Evolutionary conservation across 1,140 invertebrate genomes (phyloP), one percentile per base, ranked within the genome.

Genomic region (Orussus abietinus): DNA sequence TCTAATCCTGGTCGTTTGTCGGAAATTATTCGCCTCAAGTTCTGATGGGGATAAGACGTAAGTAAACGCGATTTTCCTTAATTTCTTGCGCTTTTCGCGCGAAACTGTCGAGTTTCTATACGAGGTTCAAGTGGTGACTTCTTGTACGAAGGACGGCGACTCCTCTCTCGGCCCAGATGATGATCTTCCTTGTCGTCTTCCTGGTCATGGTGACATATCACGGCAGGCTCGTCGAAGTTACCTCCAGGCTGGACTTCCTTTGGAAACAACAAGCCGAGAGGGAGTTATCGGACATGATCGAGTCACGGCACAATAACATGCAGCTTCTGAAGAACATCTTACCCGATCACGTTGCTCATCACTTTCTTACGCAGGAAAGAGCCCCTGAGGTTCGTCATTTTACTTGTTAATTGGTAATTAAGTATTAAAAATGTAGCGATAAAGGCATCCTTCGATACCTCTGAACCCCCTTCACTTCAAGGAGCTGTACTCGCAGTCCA

Each of bases 401-500:
- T 61, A 68, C 56, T 62, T 31, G 15, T 10, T 31, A 39, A 40
- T 40, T 17, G 7, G 34, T 2, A 11, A n/a, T 2, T 30, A 39
- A n/a, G 12, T n/a, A 39, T 11, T 34, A 1, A 39, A 39, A 7
- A n/a, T n/a, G n/a, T n/a, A n/a, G n/a, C n/a, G n/a, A n/a, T n/a
- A n/a, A n/a, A n/a, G n/a, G n/a, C n/a, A n/a, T n/a, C n/a, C n/a
- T n/a, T n/a, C n/a, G n/a, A n/a, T n/a, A n/a, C n/a, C n/a, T n/a
- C n/a, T n/a, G n/a, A n/a, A n/a, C n/a, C n/a, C n/a, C n/a, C n/a
- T n/a, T n/a, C n/a, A n/a, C 57, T 72, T 70, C 12, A 59, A 96
- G 91, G 93, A 97, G 71, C 73, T 98, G 14, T 98, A 97, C 68
- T 93, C 93, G 9, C 90, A 97, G 61, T 88, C 87, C 48, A 86